Evolutionary conservation across 2,113 vertebrate genomes (phyloP).

Genomic region (Perca schrenkii): DNA sequence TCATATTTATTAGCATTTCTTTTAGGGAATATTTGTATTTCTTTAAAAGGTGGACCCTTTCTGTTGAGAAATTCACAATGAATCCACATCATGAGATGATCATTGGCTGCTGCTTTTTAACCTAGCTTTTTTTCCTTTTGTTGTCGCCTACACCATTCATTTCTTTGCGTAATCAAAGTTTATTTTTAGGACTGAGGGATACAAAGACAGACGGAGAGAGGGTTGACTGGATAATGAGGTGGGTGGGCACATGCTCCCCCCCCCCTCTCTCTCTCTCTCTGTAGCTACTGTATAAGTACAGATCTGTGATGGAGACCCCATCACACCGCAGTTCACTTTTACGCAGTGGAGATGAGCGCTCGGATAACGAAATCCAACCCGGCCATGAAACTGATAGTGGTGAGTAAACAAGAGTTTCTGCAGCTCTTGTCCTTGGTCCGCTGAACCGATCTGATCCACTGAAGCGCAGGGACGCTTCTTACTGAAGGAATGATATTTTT

Average conservation of each 20-base stretch:
- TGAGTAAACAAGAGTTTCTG: conserved; percentile 69
- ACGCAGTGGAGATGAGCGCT: conserved; percentile 76
- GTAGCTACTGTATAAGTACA: conserved; percentile 75
- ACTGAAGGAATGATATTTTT: background rate
- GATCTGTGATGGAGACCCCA: conserved; percentile 77
- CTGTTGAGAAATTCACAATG: background rate
- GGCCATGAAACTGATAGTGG: conserved; percentile 84
- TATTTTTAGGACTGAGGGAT: conserved; percentile 58
- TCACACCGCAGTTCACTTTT: conserved; percentile 72
- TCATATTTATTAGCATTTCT: background rate
- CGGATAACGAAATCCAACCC: conserved; percentile 79
- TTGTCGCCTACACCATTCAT: background rate
- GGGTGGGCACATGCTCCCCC: conserved; percentile 53
- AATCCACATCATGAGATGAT: background rate
- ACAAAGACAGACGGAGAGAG: conserved; percentile 24
- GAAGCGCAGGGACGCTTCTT: background rate
- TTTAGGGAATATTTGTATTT: background rate
- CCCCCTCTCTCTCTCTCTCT: conserved; percentile 29
- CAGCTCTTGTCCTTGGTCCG: background rate
- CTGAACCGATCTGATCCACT: background rate
- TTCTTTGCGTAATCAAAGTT: conserved; percentile 46
- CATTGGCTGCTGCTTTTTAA: background rate
- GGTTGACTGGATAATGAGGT: conserved; percentile 32
- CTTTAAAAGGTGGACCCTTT: background rate
- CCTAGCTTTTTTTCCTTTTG: background rate